These are phyloP conservation scores for Dendrolimus pini DNA, from an alignment of 2,888 invertebrate genomes.

Conservation along the genomic window DNA sequence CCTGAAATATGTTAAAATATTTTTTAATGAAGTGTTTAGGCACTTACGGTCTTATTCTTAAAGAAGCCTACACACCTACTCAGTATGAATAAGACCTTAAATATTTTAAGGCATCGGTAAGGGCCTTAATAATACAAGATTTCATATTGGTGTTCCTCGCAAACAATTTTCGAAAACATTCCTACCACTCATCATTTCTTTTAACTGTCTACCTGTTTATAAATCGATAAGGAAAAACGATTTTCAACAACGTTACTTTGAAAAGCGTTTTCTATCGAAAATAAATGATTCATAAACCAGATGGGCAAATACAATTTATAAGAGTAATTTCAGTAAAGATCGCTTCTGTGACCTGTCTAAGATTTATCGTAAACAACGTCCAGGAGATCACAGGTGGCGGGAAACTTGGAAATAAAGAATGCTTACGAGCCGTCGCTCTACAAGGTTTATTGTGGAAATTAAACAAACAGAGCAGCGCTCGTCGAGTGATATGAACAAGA, in stretches of 20 bases:
- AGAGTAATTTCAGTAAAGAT: not conserved
- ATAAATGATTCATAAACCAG: slow-evolving; percentile 2
- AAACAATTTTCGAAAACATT: not conserved
- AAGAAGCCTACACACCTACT: too few species aligned
- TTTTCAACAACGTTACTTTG: not conserved
- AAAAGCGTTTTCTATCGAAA: not conserved
- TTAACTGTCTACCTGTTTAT: not conserved
- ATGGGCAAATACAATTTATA: slow-evolving; percentile 1
- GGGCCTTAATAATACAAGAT: too few species aligned
- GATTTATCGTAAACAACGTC: slow-evolving; percentile 1
- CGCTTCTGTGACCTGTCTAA: slow-evolving; percentile 2
- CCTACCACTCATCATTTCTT: not conserved
- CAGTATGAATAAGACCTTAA: too few species aligned
- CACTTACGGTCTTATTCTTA: too few species aligned
- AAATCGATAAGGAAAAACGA: not conserved
- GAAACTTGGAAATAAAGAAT: slow-evolving; percentile 5
- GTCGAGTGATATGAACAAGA: slow-evolving; percentile 9
- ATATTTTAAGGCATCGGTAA: too few species aligned
- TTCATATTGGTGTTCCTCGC: too few species aligned
- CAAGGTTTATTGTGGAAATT: slow-evolving; percentile 5
- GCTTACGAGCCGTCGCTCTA: slow-evolving; percentile 3
- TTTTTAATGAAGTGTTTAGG: too few species aligned
- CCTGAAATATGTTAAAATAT: slow-evolving; percentile 23
- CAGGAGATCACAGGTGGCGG: slow-evolving; percentile 3
- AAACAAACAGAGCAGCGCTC: slow-evolving; percentile 6